Conservation (phyloP, 2,888 invertebrate genomes). For the Notodonta dromedarius region DNA sequence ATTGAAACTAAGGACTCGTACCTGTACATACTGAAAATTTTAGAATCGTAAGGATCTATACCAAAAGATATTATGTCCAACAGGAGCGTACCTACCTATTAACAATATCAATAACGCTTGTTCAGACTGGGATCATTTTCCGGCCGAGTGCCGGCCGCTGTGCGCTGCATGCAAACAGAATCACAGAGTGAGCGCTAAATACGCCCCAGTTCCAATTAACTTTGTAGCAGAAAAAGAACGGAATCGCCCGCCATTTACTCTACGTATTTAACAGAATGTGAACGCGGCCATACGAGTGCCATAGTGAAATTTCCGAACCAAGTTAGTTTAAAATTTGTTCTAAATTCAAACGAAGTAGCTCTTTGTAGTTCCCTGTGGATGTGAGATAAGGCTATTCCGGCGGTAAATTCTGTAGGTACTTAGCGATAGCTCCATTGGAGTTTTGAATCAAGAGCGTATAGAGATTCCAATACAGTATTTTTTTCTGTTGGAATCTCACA, state of each 20-base stretch:
- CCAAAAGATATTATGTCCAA: too few species aligned
- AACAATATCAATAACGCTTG: not conserved
- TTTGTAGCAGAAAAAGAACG: constrained; percentile 26
- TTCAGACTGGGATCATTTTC: constrained; percentile 45
- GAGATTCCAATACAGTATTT: constrained; percentile 21
- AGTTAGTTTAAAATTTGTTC: constrained; percentile 60
- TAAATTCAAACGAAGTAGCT: constrained; percentile 54
- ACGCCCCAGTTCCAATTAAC: constrained; percentile 44
- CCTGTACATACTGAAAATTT: too few species aligned
- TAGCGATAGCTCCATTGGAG: constrained; percentile 45
- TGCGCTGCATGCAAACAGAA: constrained; percentile 49
- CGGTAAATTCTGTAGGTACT: constrained; percentile 46
- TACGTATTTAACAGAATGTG: constrained; percentile 3
- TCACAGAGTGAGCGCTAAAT: constrained; percentile 44
- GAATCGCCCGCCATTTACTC: constrained; percentile 1
- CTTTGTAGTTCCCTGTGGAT: constrained; percentile 50
- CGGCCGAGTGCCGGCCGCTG: constrained; percentile 33
- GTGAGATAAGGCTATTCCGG: constrained; percentile 53
- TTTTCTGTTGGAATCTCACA: not conserved
- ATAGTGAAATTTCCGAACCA: constrained; percentile 50
- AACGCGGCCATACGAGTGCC: constrained; percentile 3
- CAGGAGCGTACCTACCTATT: not conserved
- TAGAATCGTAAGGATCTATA: too few species aligned
- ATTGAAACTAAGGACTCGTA: not conserved
- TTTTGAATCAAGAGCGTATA: constrained; percentile 35